These are phyloP conservation scores for Leptodactylus fallax DNA, from an alignment of 2,797 vertebrate species.

Conservation along the genomic window DNA sequence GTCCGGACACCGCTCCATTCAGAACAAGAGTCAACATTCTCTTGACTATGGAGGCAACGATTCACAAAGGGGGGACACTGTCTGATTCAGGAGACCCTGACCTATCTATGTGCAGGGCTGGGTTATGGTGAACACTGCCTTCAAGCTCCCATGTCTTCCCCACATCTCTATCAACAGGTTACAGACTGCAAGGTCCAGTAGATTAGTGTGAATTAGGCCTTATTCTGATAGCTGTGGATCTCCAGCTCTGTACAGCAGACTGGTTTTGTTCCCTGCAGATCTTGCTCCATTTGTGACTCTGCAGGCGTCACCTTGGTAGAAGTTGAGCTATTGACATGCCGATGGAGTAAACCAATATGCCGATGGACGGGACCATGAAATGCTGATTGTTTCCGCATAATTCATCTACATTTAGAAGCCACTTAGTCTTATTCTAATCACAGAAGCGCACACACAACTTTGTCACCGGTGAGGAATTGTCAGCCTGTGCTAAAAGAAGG, in stretches of 20 bases:
- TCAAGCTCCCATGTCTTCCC: no score
- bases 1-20: no score
- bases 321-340: background rate
- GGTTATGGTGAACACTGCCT: no score
- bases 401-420: slow-evolving; percentile 7
- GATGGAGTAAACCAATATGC: background rate
- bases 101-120: no score
- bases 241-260: background rate
- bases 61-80: no score
- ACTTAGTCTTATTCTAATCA: slow-evolving; percentile 31
- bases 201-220: no score
- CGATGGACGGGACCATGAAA: background rate
- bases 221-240: background rate
- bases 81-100: no score
- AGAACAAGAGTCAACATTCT: no score
- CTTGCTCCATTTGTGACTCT: background rate
- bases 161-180: no score
- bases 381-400: background rate
- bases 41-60: no score
- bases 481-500: background rate
- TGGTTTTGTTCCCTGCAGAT: background rate
- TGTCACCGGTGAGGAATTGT: slow-evolving; percentile 7
- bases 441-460: slow-evolving; percentile 17
- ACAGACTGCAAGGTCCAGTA: no score
- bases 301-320: background rate